Conservation (phyloP, 2,888 invertebrate genomes). For the Strigamia maritima region DNA sequence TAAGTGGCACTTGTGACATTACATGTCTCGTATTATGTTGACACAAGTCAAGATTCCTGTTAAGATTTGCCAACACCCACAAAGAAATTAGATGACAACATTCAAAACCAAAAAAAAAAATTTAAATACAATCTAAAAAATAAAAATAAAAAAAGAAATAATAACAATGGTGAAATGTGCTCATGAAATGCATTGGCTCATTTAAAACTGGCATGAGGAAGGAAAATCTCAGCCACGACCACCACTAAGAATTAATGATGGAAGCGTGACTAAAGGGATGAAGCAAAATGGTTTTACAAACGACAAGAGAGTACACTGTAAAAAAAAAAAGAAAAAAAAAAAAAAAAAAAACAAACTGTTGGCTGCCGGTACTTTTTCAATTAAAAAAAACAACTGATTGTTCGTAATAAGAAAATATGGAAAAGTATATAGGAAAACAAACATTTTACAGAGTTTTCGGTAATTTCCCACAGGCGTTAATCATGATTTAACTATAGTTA, state of each 20-base stretch:
- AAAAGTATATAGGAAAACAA: too few species aligned
- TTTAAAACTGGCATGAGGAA: neutral
- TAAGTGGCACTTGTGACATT: slow-evolving; percentile 15
- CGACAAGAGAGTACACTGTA: too few species aligned
- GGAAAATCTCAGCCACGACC: neutral
- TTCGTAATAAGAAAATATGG: too few species aligned
- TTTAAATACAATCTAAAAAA: neutral
- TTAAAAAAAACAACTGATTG: too few species aligned
- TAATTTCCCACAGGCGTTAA: too few species aligned
- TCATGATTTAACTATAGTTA: too few species aligned
- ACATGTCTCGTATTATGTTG: neutral
- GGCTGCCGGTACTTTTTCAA: too few species aligned
- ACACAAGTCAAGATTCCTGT: slow-evolving; percentile 2
- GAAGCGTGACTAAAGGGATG: neutral
- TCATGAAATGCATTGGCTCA: neutral
- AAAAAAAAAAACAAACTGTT: too few species aligned
- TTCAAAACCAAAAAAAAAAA: neutral
- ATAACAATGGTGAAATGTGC: neutral
- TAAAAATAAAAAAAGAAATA: neutral
- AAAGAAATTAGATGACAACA: neutral
- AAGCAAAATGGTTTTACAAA: neutral
- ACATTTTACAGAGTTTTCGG: too few species aligned
- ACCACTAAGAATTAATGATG: neutral
- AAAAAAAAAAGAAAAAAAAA: too few species aligned
- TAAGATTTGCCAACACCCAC: neutral